Evolutionary conservation across 1,140 invertebrate genomes (phyloP).

Genomic region (Drosophila miranda): DNA sequence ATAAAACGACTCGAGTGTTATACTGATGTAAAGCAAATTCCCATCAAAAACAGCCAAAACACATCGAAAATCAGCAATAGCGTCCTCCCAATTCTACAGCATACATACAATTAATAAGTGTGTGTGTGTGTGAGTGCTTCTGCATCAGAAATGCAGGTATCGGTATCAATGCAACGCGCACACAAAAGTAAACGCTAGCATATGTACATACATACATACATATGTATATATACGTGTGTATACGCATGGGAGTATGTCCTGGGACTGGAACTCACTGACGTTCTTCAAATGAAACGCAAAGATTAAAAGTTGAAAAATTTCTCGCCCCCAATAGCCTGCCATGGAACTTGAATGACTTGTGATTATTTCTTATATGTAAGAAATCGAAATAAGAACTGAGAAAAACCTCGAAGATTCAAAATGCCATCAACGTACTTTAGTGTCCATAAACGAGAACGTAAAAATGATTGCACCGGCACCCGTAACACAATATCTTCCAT

Average conservation of each 20-base stretch:
- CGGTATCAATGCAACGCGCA: constrained; percentile 11
- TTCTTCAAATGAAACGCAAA: no score
- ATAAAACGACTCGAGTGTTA: not conserved
- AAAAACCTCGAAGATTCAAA: constrained; percentile 9
- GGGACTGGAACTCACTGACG: no score
- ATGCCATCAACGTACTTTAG: constrained; percentile 22
- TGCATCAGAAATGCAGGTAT: constrained; percentile 17
- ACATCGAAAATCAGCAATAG: no score
- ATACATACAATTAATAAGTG: constrained; percentile 1
- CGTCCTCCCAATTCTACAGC: not conserved
- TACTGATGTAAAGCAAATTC: not conserved
- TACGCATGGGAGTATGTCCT: no score
- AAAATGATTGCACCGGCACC: constrained; percentile 1
- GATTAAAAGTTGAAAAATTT: not conserved
- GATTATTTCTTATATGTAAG: constrained; percentile 2
- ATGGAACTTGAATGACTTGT: not conserved
- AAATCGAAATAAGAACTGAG: constrained; percentile 12
- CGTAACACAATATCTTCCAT: constrained; percentile 16
- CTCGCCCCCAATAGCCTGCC: not conserved
- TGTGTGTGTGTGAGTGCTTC: not conserved
- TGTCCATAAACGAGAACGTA: not conserved
- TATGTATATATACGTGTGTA: no score
- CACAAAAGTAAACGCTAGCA: not conserved
- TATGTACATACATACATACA: not conserved
- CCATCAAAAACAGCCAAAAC: not conserved